These are phyloP conservation scores for Callinectes sapidus DNA, from an alignment of 2,888 invertebrate genomes.

Conservation along the genomic window DNA sequence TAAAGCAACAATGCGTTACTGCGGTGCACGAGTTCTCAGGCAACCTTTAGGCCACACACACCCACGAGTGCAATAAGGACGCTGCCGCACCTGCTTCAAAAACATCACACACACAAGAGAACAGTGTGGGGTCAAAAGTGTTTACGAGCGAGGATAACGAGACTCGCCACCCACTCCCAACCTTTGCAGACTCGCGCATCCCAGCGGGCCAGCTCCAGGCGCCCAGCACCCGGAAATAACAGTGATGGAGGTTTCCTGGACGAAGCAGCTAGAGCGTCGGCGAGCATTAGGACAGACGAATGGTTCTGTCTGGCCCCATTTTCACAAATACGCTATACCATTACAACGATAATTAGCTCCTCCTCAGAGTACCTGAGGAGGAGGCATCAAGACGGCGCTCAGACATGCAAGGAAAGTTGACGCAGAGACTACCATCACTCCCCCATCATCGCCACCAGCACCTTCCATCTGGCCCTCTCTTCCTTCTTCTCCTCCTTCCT, in stretches of 20 bases:
- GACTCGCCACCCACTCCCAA: background rate
- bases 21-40: background rate
- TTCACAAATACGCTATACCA: conserved; percentile 12
- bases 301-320: background rate
- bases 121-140: background rate
- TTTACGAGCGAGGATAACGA: background rate
- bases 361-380: background rate
- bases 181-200: background rate
- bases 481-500: background rate
- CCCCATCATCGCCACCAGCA: background rate
- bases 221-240: conserved; percentile 12
- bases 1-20: background rate
- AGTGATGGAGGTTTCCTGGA: conserved; percentile 14
- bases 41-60: background rate
- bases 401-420: conserved; percentile 24
- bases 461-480: background rate
- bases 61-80: background rate
- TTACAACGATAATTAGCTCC: conserved; percentile 29
- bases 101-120: background rate
- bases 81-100: background rate
- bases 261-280: background rate
- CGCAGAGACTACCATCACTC: conserved; percentile 9
- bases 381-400: conserved; percentile 25
- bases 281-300: background rate
- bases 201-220: conserved; percentile 1